These are phyloP conservation scores for Eumerus sabulonum DNA, from an alignment of 2,888 invertebrate genomes.

Conservation along the genomic window DNA sequence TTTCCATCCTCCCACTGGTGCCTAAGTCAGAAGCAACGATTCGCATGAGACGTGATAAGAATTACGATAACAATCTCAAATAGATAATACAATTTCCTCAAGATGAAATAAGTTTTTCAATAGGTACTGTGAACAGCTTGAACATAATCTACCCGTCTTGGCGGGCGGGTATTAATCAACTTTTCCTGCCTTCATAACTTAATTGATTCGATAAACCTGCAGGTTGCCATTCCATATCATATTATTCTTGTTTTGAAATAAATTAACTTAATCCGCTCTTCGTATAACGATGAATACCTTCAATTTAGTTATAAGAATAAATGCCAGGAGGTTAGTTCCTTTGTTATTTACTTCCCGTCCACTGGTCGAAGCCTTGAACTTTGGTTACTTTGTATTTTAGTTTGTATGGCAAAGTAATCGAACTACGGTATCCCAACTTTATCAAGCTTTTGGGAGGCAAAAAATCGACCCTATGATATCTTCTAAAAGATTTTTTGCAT, in stretches of 20 bases:
- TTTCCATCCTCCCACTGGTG: background rate
- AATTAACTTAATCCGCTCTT: constrained; percentile 20
- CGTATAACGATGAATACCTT: constrained; percentile 36
- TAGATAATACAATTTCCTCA: too few relatives aligned
- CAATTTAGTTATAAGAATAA: constrained; percentile 35
- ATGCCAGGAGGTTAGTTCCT: background rate
- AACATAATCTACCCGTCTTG: constrained; percentile 1
- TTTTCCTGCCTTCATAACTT: constrained; percentile 43
- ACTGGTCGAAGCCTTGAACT: constrained; percentile 40
- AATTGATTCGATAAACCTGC: constrained; percentile 33
- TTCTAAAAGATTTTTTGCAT: constrained; percentile 50
- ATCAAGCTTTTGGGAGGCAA: too few relatives aligned
- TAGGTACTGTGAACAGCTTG: constrained; percentile 6
- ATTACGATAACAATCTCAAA: constrained; percentile 22
- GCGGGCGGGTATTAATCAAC: constrained; percentile 50
- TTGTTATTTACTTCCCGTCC: constrained; percentile 10
- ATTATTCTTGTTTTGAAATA: constrained; percentile 1
- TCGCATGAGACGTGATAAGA: constrained; percentile 44
- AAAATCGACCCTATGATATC: constrained; percentile 33
- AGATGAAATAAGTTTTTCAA: constrained; percentile 49
- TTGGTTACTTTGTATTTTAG: constrained; percentile 35
- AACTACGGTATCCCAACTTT: too few relatives aligned
- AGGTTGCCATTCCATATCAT: constrained; percentile 10
- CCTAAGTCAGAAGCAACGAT: constrained; percentile 47
- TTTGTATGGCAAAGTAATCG: constrained; percentile 1